Percentiles rank a stretch among this genome's conserved stretches.
Evolutionary conservation across 2,113 vertebrate species (phyloP).

Genomic region (Bubo bubo): DNA sequence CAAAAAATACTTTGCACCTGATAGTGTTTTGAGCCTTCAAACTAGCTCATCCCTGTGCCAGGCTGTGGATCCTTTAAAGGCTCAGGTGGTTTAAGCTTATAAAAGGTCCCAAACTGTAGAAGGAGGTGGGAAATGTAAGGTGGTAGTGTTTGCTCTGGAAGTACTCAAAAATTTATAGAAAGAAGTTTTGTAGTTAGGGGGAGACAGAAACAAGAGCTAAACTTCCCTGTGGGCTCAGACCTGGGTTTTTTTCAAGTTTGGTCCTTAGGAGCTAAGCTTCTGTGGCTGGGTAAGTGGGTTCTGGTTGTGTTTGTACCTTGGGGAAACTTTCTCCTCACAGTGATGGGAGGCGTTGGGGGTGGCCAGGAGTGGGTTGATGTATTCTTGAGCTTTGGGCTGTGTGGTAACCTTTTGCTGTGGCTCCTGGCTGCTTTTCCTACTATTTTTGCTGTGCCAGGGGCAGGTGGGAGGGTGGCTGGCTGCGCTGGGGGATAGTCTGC

Average conservation of each 20-base stretch:
- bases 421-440: not conserved
- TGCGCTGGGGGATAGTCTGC: not conserved
- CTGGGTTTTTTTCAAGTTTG: not conserved
- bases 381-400: not conserved
- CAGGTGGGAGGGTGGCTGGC: not conserved
- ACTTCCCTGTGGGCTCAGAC: accelerated
- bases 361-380: accelerated
- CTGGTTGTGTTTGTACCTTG: not conserved
- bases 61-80: not conserved
- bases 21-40: not conserved
- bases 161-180: accelerated
- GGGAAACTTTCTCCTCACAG: accelerated
- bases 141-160: accelerated
- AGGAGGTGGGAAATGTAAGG: accelerated
- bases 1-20: not conserved
- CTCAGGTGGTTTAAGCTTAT: not conserved
- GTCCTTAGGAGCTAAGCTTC: not conserved
- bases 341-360: accelerated
- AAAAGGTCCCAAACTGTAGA: accelerated
- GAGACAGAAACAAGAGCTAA: accelerated
- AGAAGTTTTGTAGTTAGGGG: too few relatives aligned
- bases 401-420: not conserved
- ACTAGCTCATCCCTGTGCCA: not conserved
- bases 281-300: accelerated
- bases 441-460: accelerated